Conservation (phyloP, 2,888 invertebrate species). For the Watsonalla binaria region DNA sequence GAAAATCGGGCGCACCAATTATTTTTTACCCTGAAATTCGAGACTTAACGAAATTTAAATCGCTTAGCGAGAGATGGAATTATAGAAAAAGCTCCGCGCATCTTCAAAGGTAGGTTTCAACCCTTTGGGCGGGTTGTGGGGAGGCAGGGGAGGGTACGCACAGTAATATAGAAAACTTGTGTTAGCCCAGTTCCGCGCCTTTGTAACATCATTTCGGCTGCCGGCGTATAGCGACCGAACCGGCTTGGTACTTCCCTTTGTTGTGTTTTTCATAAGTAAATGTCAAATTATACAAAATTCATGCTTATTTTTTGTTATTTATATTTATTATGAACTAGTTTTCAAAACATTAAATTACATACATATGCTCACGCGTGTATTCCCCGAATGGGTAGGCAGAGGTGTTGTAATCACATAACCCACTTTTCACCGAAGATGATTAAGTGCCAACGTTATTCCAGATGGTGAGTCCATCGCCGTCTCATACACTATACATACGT, state of each 20-base stretch:
- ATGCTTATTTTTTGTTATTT: too few relatives aligned
- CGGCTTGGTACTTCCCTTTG: slow-evolving; percentile 38
- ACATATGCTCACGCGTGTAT: too few relatives aligned
- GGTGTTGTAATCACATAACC: too few relatives aligned
- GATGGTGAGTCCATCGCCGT: too few relatives aligned
- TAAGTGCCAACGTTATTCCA: too few relatives aligned
- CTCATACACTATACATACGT: too few relatives aligned
- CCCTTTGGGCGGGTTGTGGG: slow-evolving; percentile 50
- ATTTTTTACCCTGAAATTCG: slow-evolving; percentile 75
- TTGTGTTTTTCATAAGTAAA: background rate
- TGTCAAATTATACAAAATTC: too few relatives aligned
- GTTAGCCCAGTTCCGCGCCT: slow-evolving; percentile 79
- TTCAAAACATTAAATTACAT: too few relatives aligned
- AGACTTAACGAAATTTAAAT: slow-evolving; percentile 77
- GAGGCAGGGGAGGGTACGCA: slow-evolving; percentile 50
- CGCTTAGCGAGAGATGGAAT: slow-evolving; percentile 72
- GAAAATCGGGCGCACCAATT: slow-evolving; percentile 71
- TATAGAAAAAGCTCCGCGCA: slow-evolving; percentile 76
- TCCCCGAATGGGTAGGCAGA: too few relatives aligned
- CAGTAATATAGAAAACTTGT: slow-evolving; percentile 79
- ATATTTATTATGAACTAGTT: too few relatives aligned
- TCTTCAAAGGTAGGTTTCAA: slow-evolving; percentile 76
- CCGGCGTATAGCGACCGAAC: slow-evolving; percentile 35
- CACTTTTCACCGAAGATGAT: too few relatives aligned
- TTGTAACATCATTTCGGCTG: slow-evolving; percentile 79